phyloP scores from a whole-genome alignment of 2,113 vertebrate genomes.

The Delphinus delphis region DNA sequence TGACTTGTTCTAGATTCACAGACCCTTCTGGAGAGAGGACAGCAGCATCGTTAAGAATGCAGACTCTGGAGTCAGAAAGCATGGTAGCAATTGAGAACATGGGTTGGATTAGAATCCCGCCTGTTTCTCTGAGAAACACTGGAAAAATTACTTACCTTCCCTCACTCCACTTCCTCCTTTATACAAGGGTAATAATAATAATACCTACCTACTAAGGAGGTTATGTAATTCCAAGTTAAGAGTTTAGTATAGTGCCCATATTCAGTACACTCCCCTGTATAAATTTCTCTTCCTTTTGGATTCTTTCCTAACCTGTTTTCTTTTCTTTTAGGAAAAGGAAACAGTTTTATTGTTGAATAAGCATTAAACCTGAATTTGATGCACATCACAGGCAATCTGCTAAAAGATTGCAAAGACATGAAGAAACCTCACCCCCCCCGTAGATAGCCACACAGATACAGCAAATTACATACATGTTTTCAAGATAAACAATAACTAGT shows the following conservation, averaged over 20 bases:
- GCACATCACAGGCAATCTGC: not conserved
- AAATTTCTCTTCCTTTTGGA: not conserved
- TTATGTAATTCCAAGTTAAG: not conserved
- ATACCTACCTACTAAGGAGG: not conserved
- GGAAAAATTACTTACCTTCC: not conserved
- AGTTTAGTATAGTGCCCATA: not conserved
- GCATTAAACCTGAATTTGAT: not conserved
- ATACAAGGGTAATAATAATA: not conserved
- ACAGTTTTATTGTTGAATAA: not conserved
- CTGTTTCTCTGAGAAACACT: not conserved
- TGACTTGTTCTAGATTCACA: not conserved
- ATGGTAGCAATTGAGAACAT: not conserved
- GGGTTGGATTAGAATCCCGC: not conserved
- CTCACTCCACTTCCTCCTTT: not conserved
- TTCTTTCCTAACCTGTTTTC: not conserved
- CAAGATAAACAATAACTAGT: not conserved
- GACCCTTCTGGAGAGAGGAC: not conserved
- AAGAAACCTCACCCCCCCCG: not conserved
- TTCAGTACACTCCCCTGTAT: not conserved
- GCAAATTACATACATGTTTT: not conserved
- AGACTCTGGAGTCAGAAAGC: not conserved
- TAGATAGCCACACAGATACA: not conserved
- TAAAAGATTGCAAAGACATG: not conserved
- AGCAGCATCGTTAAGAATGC: not conserved
- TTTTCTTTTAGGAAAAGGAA: not conserved